Evolutionary conservation across 2,113 vertebrate genomes (phyloP).

Genomic region (Serinus canaria): DNA sequence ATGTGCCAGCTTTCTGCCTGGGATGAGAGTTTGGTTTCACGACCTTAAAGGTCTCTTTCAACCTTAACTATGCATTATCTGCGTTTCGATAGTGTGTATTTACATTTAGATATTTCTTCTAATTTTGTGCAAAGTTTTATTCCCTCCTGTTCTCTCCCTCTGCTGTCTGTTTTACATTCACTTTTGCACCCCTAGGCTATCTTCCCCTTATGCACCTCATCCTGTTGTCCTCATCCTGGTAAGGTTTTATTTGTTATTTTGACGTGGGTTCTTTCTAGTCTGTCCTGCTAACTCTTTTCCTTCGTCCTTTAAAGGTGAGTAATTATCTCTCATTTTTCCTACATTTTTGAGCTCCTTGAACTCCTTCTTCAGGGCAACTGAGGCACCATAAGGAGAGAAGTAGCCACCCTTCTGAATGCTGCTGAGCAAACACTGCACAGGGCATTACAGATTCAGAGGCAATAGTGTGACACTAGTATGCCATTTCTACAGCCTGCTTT

Average conservation of each 20-base stretch:
- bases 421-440: background rate
- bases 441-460: background rate
- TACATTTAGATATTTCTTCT: background rate
- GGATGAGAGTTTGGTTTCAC: background rate
- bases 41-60: background rate
- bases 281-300: background rate
- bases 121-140: background rate
- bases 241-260: rapidly evolving
- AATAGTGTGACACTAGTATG: background rate
- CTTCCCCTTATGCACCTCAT: background rate
- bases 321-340: background rate
- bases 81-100: background rate
- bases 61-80: background rate
- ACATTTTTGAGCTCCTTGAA: background rate
- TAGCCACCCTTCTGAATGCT: background rate
- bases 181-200: background rate
- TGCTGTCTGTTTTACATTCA: rapidly evolving
- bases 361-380: background rate
- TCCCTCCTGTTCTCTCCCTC: background rate
- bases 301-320: background rate
- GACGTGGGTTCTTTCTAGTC: background rate
- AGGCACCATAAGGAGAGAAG: rapidly evolving
- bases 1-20: rapidly evolving
- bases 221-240: background rate
- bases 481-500: background rate